These are phyloP conservation scores for Ditylenchus dipsaci DNA, from an alignment of 1,140 invertebrate genomes.

Conservation along the genomic window DNA sequence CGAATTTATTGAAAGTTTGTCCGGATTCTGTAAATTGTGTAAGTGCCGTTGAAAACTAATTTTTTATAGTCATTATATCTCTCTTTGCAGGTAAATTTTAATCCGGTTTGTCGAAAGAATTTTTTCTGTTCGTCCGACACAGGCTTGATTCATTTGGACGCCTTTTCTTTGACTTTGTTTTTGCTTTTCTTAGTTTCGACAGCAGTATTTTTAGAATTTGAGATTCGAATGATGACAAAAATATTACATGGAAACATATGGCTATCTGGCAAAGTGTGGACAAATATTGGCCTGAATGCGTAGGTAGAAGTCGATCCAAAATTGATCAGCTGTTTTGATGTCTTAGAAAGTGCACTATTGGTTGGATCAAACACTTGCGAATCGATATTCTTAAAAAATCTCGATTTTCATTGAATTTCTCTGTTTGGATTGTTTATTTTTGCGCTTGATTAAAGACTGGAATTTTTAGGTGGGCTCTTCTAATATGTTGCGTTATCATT, in stretches of 20 bases:
- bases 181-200: no score
- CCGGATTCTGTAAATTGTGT: constrained; percentile 17
- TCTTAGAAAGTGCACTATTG: constrained; percentile 7
- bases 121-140: constrained; percentile 23
- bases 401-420: no score
- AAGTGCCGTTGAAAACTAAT: neutral
- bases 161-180: constrained; percentile 10
- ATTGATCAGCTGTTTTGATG: constrained; percentile 16
- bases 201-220: neutral
- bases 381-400: no score
- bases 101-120: constrained; percentile 26
- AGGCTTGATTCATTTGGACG: constrained; percentile 29
- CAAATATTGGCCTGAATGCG: neutral
- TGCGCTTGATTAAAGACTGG: no score
- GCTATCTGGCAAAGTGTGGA: neutral
- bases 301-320: constrained; percentile 13
- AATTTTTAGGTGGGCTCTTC: no score
- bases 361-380: constrained; percentile 13
- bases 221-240: neutral
- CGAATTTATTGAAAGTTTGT: constrained; percentile 22
- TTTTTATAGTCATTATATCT: neutral
- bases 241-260: neutral
- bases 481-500: no score
- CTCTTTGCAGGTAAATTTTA: constrained; percentile 17
- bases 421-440: no score